Conservation (phyloP, 2,797 vertebrate genomes). For the Uromys caudimaculatus region DNA sequence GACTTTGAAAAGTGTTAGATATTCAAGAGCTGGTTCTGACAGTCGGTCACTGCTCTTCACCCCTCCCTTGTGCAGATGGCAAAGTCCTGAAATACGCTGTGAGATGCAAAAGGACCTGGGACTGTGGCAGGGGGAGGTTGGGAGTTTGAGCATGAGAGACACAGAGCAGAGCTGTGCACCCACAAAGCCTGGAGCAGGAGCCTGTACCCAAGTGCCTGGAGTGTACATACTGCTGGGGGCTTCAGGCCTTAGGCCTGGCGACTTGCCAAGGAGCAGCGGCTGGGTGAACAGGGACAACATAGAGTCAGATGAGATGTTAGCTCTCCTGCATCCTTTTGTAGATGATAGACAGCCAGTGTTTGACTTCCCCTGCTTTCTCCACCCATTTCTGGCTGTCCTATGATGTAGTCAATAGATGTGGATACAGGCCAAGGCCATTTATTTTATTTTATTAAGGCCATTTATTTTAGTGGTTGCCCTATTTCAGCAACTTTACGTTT, state of each 20-base stretch:
- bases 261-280: neutral
- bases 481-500: neutral
- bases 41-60: neutral
- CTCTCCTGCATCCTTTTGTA: neutral
- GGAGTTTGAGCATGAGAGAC: neutral
- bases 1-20: neutral
- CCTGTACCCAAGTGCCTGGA: fast-evolving
- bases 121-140: neutral
- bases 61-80: neutral
- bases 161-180: neutral
- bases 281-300: neutral
- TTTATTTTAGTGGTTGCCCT: neutral
- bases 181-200: neutral
- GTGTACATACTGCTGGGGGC: fast-evolving
- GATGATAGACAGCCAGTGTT: neutral
- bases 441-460: neutral
- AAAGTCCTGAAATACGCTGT: neutral
- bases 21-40: neutral
- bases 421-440: neutral
- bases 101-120: neutral
- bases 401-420: neutral
- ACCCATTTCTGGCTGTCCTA: neutral
- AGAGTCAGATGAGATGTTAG: neutral
- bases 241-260: neutral
- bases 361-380: neutral